These are phyloP conservation scores for Onychomys leucogaster DNA, from an alignment of 2,797 vertebrate species.

Conservation along the genomic window DNA sequence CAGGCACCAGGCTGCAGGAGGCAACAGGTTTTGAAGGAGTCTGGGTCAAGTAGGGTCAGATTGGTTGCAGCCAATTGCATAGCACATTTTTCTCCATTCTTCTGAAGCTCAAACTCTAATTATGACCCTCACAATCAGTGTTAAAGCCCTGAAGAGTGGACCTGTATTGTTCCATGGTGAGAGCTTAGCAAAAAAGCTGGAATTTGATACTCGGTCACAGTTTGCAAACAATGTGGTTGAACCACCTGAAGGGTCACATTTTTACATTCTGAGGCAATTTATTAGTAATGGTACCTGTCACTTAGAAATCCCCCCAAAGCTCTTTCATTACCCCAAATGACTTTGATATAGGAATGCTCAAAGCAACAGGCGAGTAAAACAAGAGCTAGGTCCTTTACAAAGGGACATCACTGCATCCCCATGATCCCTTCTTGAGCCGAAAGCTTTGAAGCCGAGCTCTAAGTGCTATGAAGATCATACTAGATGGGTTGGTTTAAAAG, in stretches of 20 bases:
- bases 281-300: conserved; percentile 85
- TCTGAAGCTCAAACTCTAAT: conserved; percentile 83
- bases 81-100: conserved; percentile 86
- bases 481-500: conserved; percentile 56
- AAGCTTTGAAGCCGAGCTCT: conserved; percentile 57
- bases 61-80: conserved; percentile 85
- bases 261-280: conserved; percentile 86
- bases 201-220: conserved; percentile 89
- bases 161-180: conserved; percentile 77
- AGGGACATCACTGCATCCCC: conserved; percentile 17
- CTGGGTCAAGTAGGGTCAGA: conserved; percentile 82
- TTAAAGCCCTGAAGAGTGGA: conserved; percentile 61
- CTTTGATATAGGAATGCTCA: conserved; percentile 73
- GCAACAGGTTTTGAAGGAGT: conserved; percentile 75
- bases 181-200: conserved; percentile 85
- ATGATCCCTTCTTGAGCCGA: conserved; percentile 59
- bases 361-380: conserved; percentile 74
- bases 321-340: conserved; percentile 52
- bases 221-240: conserved; percentile 91
- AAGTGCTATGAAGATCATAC: conserved; percentile 62
- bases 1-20: conserved; percentile 80
- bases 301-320: conserved; percentile 81
- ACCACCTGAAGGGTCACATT: conserved; percentile 88
- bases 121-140: conserved; percentile 79
- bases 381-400: conserved; percentile 58